Conservation (phyloP, 2,113 vertebrate species). For the Poeciliopsis prolifica region DNA sequence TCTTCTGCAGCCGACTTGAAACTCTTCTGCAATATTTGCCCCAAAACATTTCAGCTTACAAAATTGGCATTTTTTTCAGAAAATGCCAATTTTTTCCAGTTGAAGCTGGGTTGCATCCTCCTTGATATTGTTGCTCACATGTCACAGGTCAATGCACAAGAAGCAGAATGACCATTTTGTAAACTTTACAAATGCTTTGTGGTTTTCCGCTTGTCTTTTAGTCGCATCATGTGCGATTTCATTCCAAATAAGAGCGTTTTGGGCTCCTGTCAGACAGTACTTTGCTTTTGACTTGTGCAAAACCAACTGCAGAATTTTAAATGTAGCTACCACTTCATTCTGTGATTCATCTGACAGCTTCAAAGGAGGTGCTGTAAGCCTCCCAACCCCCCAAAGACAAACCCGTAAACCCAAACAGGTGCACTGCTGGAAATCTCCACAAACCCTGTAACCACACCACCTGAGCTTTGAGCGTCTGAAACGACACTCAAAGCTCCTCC, state of each 20-base stretch:
- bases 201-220: neutral
- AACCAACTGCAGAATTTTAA: neutral
- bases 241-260: too few species aligned
- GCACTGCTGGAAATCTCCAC: constrained; percentile 34
- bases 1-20: too few species aligned
- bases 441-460: constrained; percentile 17
- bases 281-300: neutral
- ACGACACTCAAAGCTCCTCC: constrained; percentile 15
- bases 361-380: neutral
- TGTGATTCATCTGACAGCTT: neutral
- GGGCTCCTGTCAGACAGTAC: neutral
- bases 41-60: too few species aligned
- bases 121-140: neutral
- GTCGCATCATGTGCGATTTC: neutral
- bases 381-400: neutral
- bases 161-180: neutral
- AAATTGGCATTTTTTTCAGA: too few species aligned
- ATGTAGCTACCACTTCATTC: neutral
- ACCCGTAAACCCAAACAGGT: constrained; percentile 30
- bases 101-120: neutral
- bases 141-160: neutral
- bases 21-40: too few species aligned
- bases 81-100: too few species aligned
- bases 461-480: neutral
- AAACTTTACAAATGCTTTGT: neutral